phyloP scores from a whole-genome alignment of 2,888 invertebrate genomes.

The Mechanitis messenoides region DNA sequence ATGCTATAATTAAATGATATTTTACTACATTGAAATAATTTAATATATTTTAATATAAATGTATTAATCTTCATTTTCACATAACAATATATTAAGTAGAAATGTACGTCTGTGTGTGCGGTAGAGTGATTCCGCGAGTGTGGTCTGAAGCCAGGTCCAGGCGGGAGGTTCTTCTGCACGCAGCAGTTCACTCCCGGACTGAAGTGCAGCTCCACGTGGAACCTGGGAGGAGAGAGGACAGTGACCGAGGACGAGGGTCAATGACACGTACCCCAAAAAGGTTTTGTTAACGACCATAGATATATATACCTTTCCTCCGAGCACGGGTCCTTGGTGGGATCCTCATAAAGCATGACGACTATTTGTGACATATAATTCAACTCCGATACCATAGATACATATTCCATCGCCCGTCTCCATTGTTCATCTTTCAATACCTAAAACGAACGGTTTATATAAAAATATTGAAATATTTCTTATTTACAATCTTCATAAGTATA shows the following conservation, averaged over 20 bases:
- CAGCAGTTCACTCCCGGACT: slow-evolving; percentile 98
- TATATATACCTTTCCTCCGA: slow-evolving; percentile 83
- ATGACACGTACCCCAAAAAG: background rate
- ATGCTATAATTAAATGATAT: slow-evolving; percentile 43
- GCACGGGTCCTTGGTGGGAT: slow-evolving; percentile 94
- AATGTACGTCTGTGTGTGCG: slow-evolving; percentile 55
- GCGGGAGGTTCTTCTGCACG: slow-evolving; percentile 94
- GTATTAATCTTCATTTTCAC: too few species aligned
- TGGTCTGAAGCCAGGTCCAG: slow-evolving; percentile 94
- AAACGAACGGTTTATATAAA: slow-evolving; percentile 1
- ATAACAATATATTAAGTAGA: background rate
- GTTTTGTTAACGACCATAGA: too few species aligned
- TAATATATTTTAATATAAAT: too few species aligned
- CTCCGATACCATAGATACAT: slow-evolving; percentile 97
- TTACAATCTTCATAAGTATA: too few species aligned
- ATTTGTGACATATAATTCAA: slow-evolving; percentile 99
- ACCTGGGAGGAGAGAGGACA: slow-evolving; percentile 66
- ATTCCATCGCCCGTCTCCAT: slow-evolving; percentile 99
- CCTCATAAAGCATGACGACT: slow-evolving; percentile 99
- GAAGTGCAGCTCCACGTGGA: slow-evolving; percentile 99
- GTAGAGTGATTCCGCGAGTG: slow-evolving; percentile 91
- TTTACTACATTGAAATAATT: too few species aligned
- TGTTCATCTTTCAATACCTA: slow-evolving; percentile 93
- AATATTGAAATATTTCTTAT: background rate
- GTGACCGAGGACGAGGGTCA: too few species aligned